Base-by-base conservation (phyloP, 2,888 invertebrate species). In the Elgonia sp. region DNA sequence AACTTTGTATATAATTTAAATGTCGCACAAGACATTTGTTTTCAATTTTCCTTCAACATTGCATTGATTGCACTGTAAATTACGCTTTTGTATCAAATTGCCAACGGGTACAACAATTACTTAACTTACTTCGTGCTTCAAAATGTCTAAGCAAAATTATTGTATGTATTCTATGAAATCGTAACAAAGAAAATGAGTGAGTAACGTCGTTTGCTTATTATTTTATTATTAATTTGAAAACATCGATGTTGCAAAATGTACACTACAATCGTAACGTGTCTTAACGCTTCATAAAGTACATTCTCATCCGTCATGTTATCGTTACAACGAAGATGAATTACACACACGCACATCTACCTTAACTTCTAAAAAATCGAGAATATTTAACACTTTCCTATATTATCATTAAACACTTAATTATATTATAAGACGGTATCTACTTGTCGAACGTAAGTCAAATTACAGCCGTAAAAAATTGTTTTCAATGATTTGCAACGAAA, bases 191-290 rank as follows among this genome's bases (percentile, higher is more conserved):
- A 83, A 82, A 73, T 67, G 37, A 82, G 39, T 42, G 55, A 75
- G 83, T 84, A 42, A 63, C 63, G 84, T 63, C 40, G 42, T 65
- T 60, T 62, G 62, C 55, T 76, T 70, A 77, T 62, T 60, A 69
- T 76, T 84, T 84, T 84, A 84, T 84, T 83, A n/a, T 62, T 84
- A 73, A 84, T 77, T 63, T 63, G 29, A 84, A 76, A 84, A 84
- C 84, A 84, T 62, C 42, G 77, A 84, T 84, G 70, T 84, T 77
- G 84, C 84, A 84, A 84, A 82, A 63, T 77, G 84, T 70, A 57
- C 55, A 82, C 65, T 82, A 82, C 57, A 55, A 29, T 77, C 53
- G 84, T 77, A 84, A 84, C 84, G 62, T 60, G 62, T 69, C 63
- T 70, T 76, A 84, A 70, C 70, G 14, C 21, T 42, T 50, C 20